Evolutionary conservation across 2,113 vertebrate genomes (phyloP), one percentile per base, ranked within the genome.

Genomic region (Ancistrus triradiatus): DNA sequence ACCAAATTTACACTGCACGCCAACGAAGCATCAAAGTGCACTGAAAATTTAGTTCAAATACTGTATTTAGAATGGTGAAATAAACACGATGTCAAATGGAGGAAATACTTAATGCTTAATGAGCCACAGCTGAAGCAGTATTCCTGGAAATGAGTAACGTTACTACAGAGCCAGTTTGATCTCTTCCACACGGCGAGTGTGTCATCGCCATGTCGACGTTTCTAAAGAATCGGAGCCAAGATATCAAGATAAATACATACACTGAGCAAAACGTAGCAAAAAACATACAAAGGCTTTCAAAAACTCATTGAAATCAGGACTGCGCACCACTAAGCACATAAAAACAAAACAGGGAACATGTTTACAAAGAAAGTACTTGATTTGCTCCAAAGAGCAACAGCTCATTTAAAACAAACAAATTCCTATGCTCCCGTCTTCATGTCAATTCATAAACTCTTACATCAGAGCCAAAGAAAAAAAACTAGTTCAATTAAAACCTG

Each of bases 321-420:
- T 55, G 28, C 21, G 31, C 51, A 15, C 53, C 63, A 56, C 50
- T 46, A 47, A 48, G 49, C 24, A 44, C 50, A 44, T 22, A 59
- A 59, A 52, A 68, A 49, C 27, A 48, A 69, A 63, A 49, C 66
- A 62, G 43, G 51, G 37, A 48, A 49, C 50, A 38, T 10, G 28
- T 59, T 68, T 68, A 73, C 65, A 73, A 73, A 73, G 64, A 68
- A 73, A 68, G 66, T 64, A 64, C 59, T 73, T 73, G 64, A 69
- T 73, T 68, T 73, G 71, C 71, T 64, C 55, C 4, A 21, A 50
- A 44, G 65, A 73, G 66, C 60, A 64, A 60, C 46, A 59, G 62
- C 59, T 63, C 61, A 57, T 62, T 59, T 49, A 63, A 51, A 31
- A 59, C 43, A 25, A 65, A 72, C 11, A 64, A 69, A 59, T 59